Evolutionary conservation across 23 tunicate species (phyloP).

Genomic region (Aplidium turbinatum): DNA sequence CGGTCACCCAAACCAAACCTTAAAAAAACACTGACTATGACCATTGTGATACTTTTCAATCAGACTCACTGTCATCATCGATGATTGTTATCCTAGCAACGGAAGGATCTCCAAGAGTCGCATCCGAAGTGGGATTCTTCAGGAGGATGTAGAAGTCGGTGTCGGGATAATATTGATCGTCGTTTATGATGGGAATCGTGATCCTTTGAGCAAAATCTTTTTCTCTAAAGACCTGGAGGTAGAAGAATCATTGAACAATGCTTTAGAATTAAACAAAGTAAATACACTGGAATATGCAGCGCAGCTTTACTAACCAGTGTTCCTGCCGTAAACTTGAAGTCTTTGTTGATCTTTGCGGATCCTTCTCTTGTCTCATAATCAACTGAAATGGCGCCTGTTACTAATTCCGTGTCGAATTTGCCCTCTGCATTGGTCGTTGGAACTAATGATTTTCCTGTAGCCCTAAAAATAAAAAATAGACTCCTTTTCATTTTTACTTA

Average conservation of each 20-base stretch:
- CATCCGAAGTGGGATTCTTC: slow-evolving; percentile 63
- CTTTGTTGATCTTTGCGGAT: slow-evolving; percentile 71
- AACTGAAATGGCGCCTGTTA: slow-evolving; percentile 47
- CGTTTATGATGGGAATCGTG: slow-evolving; percentile 63
- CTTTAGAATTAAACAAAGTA: not conserved
- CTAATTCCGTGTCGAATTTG: slow-evolving; percentile 48
- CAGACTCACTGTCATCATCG: slow-evolving; percentile 87
- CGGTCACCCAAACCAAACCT: too few relatives aligned
- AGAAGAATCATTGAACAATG: not conserved
- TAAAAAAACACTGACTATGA: too few relatives aligned
- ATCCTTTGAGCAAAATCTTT: slow-evolving; percentile 43
- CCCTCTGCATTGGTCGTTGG: slow-evolving; percentile 58
- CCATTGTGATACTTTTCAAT: too few relatives aligned
- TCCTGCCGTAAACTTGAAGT: slow-evolving; percentile 65
- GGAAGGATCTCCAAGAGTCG: slow-evolving; percentile 68
- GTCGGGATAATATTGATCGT: slow-evolving; percentile 77
- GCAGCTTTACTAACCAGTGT: slow-evolving; percentile 61
- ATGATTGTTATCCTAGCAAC: slow-evolving; percentile 69
- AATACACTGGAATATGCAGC: too few relatives aligned
- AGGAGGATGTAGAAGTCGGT: slow-evolving; percentile 72
- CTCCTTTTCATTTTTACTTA: too few relatives aligned
- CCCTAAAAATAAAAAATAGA: slow-evolving; percentile 20
- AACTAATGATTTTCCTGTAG: slow-evolving; percentile 34
- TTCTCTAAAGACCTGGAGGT: slow-evolving; percentile 58
- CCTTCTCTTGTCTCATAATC: slow-evolving; percentile 85